Evolutionary conservation across 2,113 vertebrate genomes (phyloP).

Genomic region (Vireo altiloquus): DNA sequence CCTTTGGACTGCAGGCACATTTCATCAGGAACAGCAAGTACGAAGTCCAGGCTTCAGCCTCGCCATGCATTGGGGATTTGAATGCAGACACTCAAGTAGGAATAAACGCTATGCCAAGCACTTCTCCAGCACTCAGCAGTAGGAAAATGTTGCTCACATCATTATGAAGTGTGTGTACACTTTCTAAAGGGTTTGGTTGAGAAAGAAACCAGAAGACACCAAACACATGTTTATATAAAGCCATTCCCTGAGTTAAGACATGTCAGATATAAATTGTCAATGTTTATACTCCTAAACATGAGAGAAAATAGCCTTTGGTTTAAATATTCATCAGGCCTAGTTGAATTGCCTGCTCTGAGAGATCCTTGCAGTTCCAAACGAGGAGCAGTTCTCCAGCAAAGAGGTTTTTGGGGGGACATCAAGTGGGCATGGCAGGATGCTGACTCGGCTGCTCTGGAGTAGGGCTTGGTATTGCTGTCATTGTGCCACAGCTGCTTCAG

Average conservation of each 20-base stretch:
- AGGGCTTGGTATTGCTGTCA: background rate
- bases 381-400: background rate
- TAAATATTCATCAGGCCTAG: background rate
- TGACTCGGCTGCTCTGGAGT: background rate
- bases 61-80: fast-evolving
- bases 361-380: background rate
- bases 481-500: background rate
- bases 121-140: background rate
- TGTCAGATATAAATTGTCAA: background rate
- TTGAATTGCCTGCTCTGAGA: background rate
- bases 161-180: background rate
- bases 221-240: background rate
- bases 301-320: background rate
- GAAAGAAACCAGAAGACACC: slow-evolving; percentile 24
- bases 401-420: background rate
- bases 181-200: slow-evolving; percentile 11
- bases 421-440: fast-evolving
- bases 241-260: background rate
- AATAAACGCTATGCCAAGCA: background rate
- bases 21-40: background rate
- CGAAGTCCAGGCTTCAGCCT: background rate
- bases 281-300: background rate
- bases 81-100: background rate
- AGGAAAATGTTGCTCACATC: slow-evolving; percentile 5
- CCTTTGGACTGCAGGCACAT: background rate